These are phyloP conservation scores for Coenonympha arcania DNA, from an alignment of 2,888 invertebrate species.

Conservation along the genomic window DNA sequence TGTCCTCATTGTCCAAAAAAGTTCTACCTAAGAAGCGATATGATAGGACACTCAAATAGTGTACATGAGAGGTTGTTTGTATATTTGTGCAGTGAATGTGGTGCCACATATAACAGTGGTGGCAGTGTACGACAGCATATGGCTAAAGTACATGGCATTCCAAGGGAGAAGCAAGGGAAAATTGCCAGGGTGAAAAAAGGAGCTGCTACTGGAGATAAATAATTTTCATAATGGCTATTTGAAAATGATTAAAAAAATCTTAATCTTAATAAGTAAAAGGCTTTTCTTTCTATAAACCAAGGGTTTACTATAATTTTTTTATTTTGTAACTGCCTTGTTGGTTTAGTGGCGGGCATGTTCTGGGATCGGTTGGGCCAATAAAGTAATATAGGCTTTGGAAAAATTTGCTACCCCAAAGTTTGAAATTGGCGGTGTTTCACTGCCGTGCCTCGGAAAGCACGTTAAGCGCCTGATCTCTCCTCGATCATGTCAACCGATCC, in stretches of 20 bases:
- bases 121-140: slow-evolving; percentile 55
- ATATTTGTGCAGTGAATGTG: slow-evolving; percentile 52
- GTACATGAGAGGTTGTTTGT: slow-evolving; percentile 54
- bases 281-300: neutral
- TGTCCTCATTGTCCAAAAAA: slow-evolving; percentile 54
- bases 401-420: no score
- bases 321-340: no score
- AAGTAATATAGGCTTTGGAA: no score
- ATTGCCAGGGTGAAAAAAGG: slow-evolving; percentile 40
- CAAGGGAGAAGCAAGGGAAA: slow-evolving; percentile 56
- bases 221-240: neutral
- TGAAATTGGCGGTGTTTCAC: no score
- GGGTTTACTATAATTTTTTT: no score
- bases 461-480: no score
- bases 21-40: slow-evolving; percentile 43
- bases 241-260: neutral
- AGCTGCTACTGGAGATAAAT: slow-evolving; percentile 20
- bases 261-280: neutral
- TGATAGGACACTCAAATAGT: slow-evolving; percentile 54
- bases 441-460: no score
- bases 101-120: slow-evolving; percentile 51
- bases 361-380: no score
- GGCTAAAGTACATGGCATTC: slow-evolving; percentile 52
- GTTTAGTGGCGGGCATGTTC: no score
- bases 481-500: no score